These are phyloP conservation scores for Kryptopterus vitreolus DNA, from an alignment of 2,797 vertebrate genomes.

Conservation along the genomic window DNA sequence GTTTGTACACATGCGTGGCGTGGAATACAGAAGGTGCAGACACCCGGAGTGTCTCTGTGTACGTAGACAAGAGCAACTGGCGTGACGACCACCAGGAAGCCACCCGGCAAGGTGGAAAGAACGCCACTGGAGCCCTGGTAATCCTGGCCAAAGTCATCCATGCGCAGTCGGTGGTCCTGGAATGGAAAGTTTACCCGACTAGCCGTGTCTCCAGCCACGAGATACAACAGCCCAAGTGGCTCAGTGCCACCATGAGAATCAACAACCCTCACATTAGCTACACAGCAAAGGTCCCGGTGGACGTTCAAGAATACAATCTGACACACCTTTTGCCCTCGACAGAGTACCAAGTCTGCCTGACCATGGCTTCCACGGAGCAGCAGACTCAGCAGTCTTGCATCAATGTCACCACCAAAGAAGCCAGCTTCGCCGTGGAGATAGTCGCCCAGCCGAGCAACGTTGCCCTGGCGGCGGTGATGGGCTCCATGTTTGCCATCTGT, in stretches of 20 bases:
- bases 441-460: conserved; percentile 72
- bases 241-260: conserved; percentile 78
- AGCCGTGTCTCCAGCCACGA: conserved; percentile 55
- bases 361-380: conserved; percentile 64
- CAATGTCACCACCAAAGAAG: conserved; percentile 80
- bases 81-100: conserved; percentile 18
- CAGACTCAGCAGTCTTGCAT: conserved; percentile 73
- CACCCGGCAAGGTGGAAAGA: conserved; percentile 49
- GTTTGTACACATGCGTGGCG: conserved; percentile 80
- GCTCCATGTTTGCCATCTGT: conserved; percentile 79
- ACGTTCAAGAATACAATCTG: conserved; percentile 82
- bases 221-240: conserved; percentile 67
- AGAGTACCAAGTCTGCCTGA: conserved; percentile 78
- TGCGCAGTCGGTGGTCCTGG: conserved; percentile 78
- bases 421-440: conserved; percentile 73
- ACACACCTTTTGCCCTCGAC: conserved; percentile 81
- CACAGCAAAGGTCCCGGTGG: conserved; percentile 78
- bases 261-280: conserved; percentile 83
- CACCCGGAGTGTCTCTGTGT: conserved; percentile 72
- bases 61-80: conserved; percentile 59
- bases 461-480: conserved; percentile 78
- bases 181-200: conserved; percentile 74
- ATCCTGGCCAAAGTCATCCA: conserved; percentile 76
- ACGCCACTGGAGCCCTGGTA: conserved; percentile 66
- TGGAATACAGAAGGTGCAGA: conserved; percentile 78